Percentiles rank a stretch among this genome's conserved stretches.
These are phyloP conservation scores for Arenicola marina DNA, from an alignment of 2,888 invertebrate species.

Conservation along the genomic window DNA sequence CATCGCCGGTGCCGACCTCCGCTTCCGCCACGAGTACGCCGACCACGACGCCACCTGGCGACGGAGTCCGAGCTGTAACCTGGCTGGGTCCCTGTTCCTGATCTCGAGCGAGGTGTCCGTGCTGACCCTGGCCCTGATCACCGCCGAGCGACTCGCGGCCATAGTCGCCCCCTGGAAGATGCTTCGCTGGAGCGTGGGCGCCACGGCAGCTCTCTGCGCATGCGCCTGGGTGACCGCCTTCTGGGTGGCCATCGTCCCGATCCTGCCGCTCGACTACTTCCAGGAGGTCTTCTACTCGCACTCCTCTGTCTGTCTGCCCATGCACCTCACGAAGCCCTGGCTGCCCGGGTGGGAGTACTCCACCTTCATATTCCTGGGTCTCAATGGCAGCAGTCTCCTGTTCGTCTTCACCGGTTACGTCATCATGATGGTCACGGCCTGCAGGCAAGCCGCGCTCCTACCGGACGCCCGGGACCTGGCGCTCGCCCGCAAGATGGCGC, in stretches of 20 bases:
- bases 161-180: background rate
- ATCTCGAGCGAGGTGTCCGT: background rate
- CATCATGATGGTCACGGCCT: background rate
- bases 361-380: background rate
- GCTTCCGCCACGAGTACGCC: background rate
- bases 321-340: background rate
- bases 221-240: background rate
- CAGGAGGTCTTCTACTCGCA: background rate
- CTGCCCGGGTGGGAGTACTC: background rate
- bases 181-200: background rate
- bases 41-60: background rate
- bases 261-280: background rate
- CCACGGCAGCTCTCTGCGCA: background rate
- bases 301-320: background rate
- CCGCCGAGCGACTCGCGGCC: background rate
- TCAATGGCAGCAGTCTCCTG: background rate
- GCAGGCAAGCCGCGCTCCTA: background rate
- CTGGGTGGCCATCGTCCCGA: background rate
- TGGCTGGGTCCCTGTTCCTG: background rate
- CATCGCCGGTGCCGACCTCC: background rate
- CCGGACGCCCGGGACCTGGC: conserved; percentile 52
- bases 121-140: background rate
- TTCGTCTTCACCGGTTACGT: background rate
- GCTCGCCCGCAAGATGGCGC: conserved; percentile 71
- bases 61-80: background rate